Base-by-base conservation (phyloP, 1,140 invertebrate genomes). In the Drosophila parvula region DNA sequence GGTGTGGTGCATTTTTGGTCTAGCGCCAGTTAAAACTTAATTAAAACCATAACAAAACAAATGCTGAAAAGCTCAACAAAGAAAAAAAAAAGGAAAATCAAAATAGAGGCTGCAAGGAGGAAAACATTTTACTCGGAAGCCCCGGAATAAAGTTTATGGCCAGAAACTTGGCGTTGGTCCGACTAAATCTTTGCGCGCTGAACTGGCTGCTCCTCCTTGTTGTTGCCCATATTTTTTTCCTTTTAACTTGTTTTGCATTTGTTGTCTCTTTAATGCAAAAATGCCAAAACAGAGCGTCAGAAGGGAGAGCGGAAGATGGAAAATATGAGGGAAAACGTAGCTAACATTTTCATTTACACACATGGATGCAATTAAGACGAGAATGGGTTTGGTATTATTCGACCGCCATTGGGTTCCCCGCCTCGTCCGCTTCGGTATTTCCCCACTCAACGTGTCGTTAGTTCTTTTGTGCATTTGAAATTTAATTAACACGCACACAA, bases 21-120 rank as follows among this genome's bases (percentile, higher is more conserved):
- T 62, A 70, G 79, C 79, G 82, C 82, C 82, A 86, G 84, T 88
- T 83, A 86, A 86, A 88, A 88, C 83, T 88, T 88, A 88, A 88
- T 88, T 88, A 88, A 88, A 88, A 88, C 73, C 84, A 89, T 74
- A 88, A 88, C 83, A 88, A 83, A 88, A 81, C 75, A 64, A 81
- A 85, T 79, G 80, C 71, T 64, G 44, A 30, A 47, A 61, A 30
- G 36, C 32, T 11, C 16, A 41, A 34, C 22, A n/a, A 40, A 73
- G 30, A 28, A 36, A 73, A 36, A 28, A 36, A 36, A 16, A 16
- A 11, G 10, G n/a, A 27, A 55, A 55, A 55, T 55, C 51, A 22
- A 53, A 53, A 61, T 32, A 57, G 41, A 38, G 28, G 65, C 68
- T 70, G 68, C 62, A 56, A 77, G 40, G 45, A 55, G 73, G 41